These are phyloP conservation scores for Mus spicilegus DNA, from an alignment of 2,113 vertebrate species.

Conservation along the genomic window DNA sequence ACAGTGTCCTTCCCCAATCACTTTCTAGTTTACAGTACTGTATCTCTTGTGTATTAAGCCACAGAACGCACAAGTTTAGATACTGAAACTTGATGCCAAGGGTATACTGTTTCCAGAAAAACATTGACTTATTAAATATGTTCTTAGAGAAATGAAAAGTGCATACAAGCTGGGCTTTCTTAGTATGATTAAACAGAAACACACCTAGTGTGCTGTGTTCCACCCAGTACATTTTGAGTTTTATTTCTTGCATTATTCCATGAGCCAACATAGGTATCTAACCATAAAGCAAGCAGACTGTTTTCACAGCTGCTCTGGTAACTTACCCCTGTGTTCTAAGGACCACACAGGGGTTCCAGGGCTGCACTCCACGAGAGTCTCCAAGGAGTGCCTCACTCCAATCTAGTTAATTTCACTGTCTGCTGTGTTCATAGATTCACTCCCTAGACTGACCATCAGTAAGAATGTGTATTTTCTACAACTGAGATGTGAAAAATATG, in stretches of 20 bases:
- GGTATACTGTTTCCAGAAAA: constrained; percentile 24
- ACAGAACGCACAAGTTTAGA: constrained; percentile 44
- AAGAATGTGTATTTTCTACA: constrained; percentile 3
- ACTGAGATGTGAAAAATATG: background rate
- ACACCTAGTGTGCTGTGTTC: constrained; percentile 62
- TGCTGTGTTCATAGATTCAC: background rate
- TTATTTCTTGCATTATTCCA: constrained; percentile 80
- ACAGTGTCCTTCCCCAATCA: background rate
- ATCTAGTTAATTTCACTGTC: background rate
- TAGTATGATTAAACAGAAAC: constrained; percentile 73
- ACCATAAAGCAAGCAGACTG: constrained; percentile 83
- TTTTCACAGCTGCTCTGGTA: constrained; percentile 87
- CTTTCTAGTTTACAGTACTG: constrained; percentile 28
- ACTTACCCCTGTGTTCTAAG: constrained; percentile 77
- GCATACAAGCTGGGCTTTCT: constrained; percentile 70
- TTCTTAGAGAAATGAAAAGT: constrained; percentile 61
- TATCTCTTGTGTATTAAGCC: constrained; percentile 3
- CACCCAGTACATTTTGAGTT: constrained; percentile 74
- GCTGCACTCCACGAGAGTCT: constrained; percentile 45
- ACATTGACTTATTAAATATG: constrained; percentile 61
- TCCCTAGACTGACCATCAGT: background rate
- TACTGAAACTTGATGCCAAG: constrained; percentile 22
- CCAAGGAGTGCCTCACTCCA: constrained; percentile 55
- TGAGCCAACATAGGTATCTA: constrained; percentile 85
- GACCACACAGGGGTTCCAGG: constrained; percentile 84